These are phyloP conservation scores for Limnephilus auricula DNA, from an alignment of 2,888 invertebrate genomes.

Conservation along the genomic window DNA sequence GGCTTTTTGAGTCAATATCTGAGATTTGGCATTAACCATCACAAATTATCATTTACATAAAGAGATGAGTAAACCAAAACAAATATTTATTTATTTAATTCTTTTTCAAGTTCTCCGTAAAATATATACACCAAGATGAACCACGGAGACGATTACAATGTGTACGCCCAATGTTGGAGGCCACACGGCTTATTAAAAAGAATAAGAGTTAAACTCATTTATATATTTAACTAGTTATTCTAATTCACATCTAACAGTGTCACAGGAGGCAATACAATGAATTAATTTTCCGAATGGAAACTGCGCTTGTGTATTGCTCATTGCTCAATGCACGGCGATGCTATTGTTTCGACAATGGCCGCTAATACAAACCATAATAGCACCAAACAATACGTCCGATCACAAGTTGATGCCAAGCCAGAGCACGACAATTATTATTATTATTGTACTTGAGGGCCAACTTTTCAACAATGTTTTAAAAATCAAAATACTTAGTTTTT, in stretches of 20 bases:
- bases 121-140: too few relatives aligned
- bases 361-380: constrained; percentile 16
- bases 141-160: too few relatives aligned
- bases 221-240: too few relatives aligned
- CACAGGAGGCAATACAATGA: constrained; percentile 10
- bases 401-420: background rate
- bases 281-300: background rate
- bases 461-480: background rate
- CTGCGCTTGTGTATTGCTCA: constrained; percentile 5
- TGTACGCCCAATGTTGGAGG: too few relatives aligned
- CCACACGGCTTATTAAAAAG: too few relatives aligned
- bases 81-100: too few relatives aligned
- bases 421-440: constrained; percentile 30
- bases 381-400: constrained; percentile 17
- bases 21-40: too few relatives aligned
- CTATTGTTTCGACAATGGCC: constrained; percentile 29
- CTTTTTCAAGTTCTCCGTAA: too few relatives aligned
- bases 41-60: too few relatives aligned
- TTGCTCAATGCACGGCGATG: background rate
- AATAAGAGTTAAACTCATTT: too few relatives aligned
- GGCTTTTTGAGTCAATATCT: too few relatives aligned
- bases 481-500: background rate
- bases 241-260: background rate
- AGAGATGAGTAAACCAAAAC: too few relatives aligned
- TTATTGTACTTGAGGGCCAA: background rate